Evolutionary conservation across 1,140 invertebrate genomes (phyloP).

Genomic region (Euwallacea similis): DNA sequence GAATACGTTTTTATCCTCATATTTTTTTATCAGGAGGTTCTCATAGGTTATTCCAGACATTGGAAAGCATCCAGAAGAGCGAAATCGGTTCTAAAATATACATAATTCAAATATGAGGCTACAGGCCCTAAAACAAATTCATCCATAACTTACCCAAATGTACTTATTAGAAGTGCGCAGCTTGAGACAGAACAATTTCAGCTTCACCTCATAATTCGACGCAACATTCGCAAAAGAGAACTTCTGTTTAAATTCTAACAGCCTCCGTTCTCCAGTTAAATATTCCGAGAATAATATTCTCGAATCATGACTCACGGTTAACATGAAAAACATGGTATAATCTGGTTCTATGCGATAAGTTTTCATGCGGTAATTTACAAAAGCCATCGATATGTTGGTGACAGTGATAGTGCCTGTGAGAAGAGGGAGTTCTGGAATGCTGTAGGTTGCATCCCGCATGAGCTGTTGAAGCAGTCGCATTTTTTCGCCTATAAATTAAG

Average conservation of each 20-base stretch:
- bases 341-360: background rate
- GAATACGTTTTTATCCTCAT: conserved; percentile 21
- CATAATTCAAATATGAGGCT: background rate
- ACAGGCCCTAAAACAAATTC: background rate
- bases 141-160: conserved; percentile 21
- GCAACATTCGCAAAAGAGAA: conserved; percentile 16
- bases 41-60: conserved; percentile 31
- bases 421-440: background rate
- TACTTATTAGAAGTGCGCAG: conserved; percentile 16
- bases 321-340: conserved; percentile 23
- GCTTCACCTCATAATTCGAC: conserved; percentile 29
- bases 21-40: conserved; percentile 21
- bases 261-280: conserved; percentile 8
- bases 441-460: conserved; percentile 24
- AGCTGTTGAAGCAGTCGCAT: conserved; percentile 24
- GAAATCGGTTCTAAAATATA: conserved; percentile 13
- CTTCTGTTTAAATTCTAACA: conserved; percentile 8
- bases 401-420: conserved; percentile 9
- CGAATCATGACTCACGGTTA: conserved; percentile 22
- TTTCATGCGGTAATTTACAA: background rate
- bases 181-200: conserved; percentile 31
- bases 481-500: conserved; percentile 22
- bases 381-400: conserved; percentile 27
- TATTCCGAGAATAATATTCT: conserved; percentile 19
- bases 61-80: conserved; percentile 11